Evolutionary conservation across 2,888 invertebrate species (phyloP).

Genomic region (Drosophila stalkeri): DNA sequence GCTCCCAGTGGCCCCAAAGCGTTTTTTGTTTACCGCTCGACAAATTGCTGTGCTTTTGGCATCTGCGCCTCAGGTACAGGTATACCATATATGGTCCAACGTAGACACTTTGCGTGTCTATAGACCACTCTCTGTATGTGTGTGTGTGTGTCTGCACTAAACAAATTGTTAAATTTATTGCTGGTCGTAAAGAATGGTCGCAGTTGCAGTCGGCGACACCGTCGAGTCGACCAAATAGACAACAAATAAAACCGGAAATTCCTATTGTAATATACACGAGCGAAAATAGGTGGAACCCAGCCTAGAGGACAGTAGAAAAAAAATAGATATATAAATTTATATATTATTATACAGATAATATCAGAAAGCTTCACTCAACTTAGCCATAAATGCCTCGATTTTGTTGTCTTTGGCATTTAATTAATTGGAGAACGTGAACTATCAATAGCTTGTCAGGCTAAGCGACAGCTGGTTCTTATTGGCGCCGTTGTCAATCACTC

Average conservation of each 20-base stretch:
- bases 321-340: neutral
- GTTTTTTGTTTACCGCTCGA: constrained; percentile 75
- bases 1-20: constrained; percentile 43
- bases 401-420: constrained; percentile 66
- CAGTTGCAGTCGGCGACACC: constrained; percentile 53
- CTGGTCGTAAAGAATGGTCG: constrained; percentile 82
- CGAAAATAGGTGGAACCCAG: constrained; percentile 13
- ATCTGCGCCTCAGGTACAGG: constrained; percentile 66
- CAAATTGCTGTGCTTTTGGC: constrained; percentile 79
- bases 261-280: constrained; percentile 65
- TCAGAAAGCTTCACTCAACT: constrained; percentile 11
- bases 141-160: constrained; percentile 68
- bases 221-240: constrained; percentile 40
- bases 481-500: constrained; percentile 80
- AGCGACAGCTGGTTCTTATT: constrained; percentile 58
- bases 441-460: constrained; percentile 40
- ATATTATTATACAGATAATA: constrained; percentile 6
- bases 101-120: constrained; percentile 77
- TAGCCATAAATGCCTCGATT: constrained; percentile 55
- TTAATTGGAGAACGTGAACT: constrained; percentile 74
- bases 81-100: constrained; percentile 69
- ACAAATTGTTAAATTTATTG: constrained; percentile 84
- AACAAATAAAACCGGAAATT: constrained; percentile 53
- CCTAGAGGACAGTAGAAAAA: constrained; percentile 12
- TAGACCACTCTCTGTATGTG: constrained; percentile 34